These are phyloP conservation scores for Dione vanillae DNA, from an alignment of 2,888 invertebrate genomes.

Conservation along the genomic window DNA sequence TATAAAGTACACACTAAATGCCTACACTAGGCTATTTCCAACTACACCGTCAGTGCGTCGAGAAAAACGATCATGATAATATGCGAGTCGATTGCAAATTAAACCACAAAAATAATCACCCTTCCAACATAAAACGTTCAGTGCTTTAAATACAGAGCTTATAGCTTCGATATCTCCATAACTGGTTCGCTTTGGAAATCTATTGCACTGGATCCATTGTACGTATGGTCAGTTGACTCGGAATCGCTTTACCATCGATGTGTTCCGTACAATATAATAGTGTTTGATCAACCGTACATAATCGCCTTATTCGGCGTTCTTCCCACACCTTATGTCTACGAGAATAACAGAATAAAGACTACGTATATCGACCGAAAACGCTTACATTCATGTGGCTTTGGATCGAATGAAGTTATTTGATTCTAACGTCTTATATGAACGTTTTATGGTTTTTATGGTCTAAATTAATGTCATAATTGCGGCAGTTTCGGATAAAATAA, in stretches of 20 bases:
- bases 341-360: slow-evolving; percentile 49
- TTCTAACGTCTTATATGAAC: slow-evolving; percentile 73
- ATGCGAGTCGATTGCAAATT: slow-evolving; percentile 64
- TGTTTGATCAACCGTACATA: slow-evolving; percentile 62
- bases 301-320: slow-evolving; percentile 66
- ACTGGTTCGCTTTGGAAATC: slow-evolving; percentile 61
- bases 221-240: slow-evolving; percentile 48
- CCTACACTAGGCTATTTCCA: slow-evolving; percentile 44
- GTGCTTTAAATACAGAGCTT: slow-evolving; percentile 59
- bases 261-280: slow-evolving; percentile 66
- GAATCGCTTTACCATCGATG: slow-evolving; percentile 49
- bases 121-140: slow-evolving; percentile 62
- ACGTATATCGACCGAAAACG: slow-evolving; percentile 57
- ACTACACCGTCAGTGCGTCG: slow-evolving; percentile 41
- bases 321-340: slow-evolving; percentile 68
- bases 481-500: slow-evolving; percentile 79
- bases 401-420: slow-evolving; percentile 75
- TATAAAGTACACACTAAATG: slow-evolving; percentile 36
- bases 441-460: slow-evolving; percentile 76
- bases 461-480: slow-evolving; percentile 82
- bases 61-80: slow-evolving; percentile 66
- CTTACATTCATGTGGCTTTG: slow-evolving; percentile 67
- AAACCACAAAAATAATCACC: slow-evolving; percentile 77
- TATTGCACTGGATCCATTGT: slow-evolving; percentile 52
- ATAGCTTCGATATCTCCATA: slow-evolving; percentile 61